Percentiles rank a stretch among this genome's conserved stretches.
Evolutionary conservation across 2,113 vertebrate species (phyloP).

Genomic region (Sylvietta virens): DNA sequence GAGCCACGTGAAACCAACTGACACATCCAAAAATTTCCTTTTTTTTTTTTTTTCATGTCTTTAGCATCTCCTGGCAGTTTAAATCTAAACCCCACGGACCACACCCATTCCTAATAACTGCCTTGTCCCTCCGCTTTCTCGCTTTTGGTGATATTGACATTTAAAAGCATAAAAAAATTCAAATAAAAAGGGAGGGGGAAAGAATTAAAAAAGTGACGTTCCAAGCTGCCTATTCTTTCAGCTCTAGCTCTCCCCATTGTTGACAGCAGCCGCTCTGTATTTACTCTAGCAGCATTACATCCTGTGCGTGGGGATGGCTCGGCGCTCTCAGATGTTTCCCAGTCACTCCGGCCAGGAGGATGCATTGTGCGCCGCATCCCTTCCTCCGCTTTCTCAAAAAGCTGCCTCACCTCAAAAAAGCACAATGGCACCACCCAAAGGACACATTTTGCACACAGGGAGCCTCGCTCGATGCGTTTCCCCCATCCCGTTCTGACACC

Average conservation of each 20-base stretch:
- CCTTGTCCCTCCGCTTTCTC: neutral
- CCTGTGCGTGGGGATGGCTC: conserved; percentile 2
- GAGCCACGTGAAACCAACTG: neutral
- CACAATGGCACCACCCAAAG: conserved; percentile 73
- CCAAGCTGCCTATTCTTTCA: neutral
- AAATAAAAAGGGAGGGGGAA: too few relatives aligned
- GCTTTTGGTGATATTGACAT: neutral
- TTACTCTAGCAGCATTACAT: conserved; percentile 22
- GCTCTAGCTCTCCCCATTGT: neutral
- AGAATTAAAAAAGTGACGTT: neutral
- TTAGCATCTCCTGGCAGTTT: neutral
- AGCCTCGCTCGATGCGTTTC: rapidly evolving
- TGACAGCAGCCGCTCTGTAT: neutral
- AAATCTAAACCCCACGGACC: neutral
- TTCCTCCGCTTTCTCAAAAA: too few relatives aligned
- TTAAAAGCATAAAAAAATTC: neutral
- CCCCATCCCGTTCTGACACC: neutral
- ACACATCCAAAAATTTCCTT: neutral
- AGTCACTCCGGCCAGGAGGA: conserved; percentile 6
- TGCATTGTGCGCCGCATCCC: neutral
- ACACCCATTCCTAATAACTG: neutral
- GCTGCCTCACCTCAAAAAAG: conserved; percentile 22
- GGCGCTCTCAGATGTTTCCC: conserved; percentile 29
- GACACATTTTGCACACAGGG: neutral
- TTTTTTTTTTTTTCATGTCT: neutral